Evolutionary conservation across 2,888 invertebrate species (phyloP).

Genomic region (Sicus ferrugineus): DNA sequence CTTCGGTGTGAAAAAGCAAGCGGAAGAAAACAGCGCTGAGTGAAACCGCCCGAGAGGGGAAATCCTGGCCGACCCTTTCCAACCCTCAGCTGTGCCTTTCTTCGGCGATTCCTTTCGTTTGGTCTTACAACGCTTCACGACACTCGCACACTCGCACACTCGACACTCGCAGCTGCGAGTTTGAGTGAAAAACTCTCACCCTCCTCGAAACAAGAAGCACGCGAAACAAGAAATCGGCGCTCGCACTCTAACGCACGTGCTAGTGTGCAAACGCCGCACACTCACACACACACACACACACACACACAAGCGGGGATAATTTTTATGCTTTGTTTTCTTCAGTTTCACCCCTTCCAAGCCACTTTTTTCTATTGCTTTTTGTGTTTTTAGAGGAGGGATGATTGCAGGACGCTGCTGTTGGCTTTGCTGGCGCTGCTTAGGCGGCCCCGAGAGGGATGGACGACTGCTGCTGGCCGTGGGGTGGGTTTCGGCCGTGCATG

Average conservation of each 20-base stretch:
- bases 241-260: too few species aligned
- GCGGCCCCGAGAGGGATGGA: slow-evolving; percentile 9
- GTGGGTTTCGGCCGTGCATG: background rate
- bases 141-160: too few species aligned
- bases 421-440: background rate
- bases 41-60: too few species aligned
- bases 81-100: too few species aligned
- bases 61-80: too few species aligned
- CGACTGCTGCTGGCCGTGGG: background rate
- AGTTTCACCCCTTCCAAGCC: slow-evolving; percentile 9
- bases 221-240: background rate
- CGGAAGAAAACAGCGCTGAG: too few species aligned
- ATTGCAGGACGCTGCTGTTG: slow-evolving; percentile 3
- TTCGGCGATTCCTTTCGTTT: too few species aligned
- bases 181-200: too few species aligned
- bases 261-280: background rate
- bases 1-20: too few species aligned
- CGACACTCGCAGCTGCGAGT: too few species aligned
- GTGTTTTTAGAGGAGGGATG: slow-evolving; percentile 27
- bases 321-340: slow-evolving; percentile 20
- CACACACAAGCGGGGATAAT: background rate
- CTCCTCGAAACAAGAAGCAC: too few species aligned
- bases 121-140: too few species aligned
- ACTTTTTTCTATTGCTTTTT: slow-evolving; percentile 13
- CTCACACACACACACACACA: background rate